Base-by-base conservation (phyloP, 1,140 invertebrate genomes). In the Calliopsis andreniformis region DNA sequence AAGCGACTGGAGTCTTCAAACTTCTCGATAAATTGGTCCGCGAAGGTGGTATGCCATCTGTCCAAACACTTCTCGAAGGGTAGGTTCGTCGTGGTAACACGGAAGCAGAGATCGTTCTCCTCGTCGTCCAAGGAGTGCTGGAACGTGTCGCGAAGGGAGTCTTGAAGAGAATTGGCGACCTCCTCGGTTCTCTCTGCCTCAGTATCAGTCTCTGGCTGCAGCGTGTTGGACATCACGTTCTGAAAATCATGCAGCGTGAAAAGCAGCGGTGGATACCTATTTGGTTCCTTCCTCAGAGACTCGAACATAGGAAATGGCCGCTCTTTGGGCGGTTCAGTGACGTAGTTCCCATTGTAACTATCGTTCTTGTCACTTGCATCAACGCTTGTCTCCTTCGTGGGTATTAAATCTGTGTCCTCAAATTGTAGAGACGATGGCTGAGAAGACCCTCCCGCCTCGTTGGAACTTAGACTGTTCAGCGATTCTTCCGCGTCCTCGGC, bases 211-310 rank as follows among this genome's bases (percentile, higher is more conserved):
- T 80, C 39, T n/a, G 8, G 14, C 59, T 23, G 58, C 43, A 55
- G 14, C 0, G 84, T 79, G 42, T 83, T 73, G 0, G 79, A 63
- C 84, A 91, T 89, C 0, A 92, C 90, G 6, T 84, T 77, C n/a
- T 91, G 76, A 43, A 89, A 91, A 58, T 92, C 90, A 58, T 86
- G 78, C 10, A 87, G 68, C 0, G 90, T 92, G 49, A 92, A 92
- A 28, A 87, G 87, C 8, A 92, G 42, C 3, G 91, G 64, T 20
- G 86, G 84, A 69, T 86, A 87, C 32, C 80, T 77, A 12, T 86
- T 76, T 2, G 56, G 42, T 72, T 82, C 51, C 2, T 45, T 73
- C 14, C 28, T 66, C 7, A 59, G 20, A 5, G 51, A 35, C 8
- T 49, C 72, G 30, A 70, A 70, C 0, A 49, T 8, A 1, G 56